Base-by-base conservation (phyloP, 2,888 invertebrate genomes). In the Leucoptera coffeella region DNA sequence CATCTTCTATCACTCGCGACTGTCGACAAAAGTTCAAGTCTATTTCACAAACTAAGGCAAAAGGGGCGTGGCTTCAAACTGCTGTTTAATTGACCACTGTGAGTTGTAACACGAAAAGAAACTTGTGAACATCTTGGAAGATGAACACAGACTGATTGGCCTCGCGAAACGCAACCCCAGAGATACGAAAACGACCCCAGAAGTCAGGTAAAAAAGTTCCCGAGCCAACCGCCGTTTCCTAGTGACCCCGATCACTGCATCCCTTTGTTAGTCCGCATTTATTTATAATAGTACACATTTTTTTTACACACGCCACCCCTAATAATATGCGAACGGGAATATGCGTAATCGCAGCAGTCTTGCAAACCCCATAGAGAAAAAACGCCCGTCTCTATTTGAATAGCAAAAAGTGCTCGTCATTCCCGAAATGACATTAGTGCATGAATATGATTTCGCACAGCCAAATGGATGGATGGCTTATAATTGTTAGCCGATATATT, bases 181-280 rank as follows among this genome's bases (percentile, higher is more conserved):
- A 52, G 54, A 50, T 49, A 47, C 49, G 49, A 61, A 65, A 64
- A 62, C 51, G 46, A 46, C 47, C 50, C 62, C 64, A 55, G 45
- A 49, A 49, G 46, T 40, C 42, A 62, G 69, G 62, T 62, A 69
- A 67, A 67, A 67, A 67, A 69, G 56, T 43, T 54, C 56, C 62
- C 59, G 60, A 67, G 64, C 58, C 67, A 65, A 69, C 67, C 64
- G 59, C 62, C 59, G 61, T 67, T 69, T 69, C 61, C 65, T 67
- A 67, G 65, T 69, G 69, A 69, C 69, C 69, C 69, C 64, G 67
- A 69, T 69, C 65, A 54, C 50, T 65, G 64, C 64, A 65, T 67
- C 64, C 64, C 56, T 60, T 69, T 69, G 67, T 69, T 52, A 41
- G 39, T 45, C 43, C 55, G 45, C 61, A 61, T 53, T 64, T 65